Conservation (phyloP, 2,888 invertebrate species). For the Autographa pulchrina region DNA sequence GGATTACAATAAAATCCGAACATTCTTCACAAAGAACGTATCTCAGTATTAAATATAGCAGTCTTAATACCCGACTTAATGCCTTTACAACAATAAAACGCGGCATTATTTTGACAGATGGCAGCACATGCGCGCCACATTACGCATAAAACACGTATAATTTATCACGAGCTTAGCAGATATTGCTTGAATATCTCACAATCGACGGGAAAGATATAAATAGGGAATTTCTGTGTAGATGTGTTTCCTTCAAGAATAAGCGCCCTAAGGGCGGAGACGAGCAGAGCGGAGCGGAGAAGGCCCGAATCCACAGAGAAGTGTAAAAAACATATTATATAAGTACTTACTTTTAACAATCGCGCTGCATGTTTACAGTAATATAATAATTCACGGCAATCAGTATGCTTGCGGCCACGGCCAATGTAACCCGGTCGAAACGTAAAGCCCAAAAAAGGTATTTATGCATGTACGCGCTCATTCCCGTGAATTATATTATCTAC, state of each 20-base stretch:
- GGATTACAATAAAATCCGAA: background rate
- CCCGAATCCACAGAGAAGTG: too few relatives aligned
- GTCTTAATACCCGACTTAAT: background rate
- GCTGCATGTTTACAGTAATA: too few relatives aligned
- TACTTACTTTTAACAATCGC: too few relatives aligned
- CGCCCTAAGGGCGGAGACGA: background rate
- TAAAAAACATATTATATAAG: too few relatives aligned
- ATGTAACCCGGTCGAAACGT: too few relatives aligned
- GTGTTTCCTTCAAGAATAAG: slow-evolving; percentile 4
- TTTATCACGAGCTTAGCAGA: slow-evolving; percentile 18
- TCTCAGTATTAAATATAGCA: slow-evolving; percentile 4
- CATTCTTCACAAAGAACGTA: background rate
- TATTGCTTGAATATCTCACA: slow-evolving; percentile 32
- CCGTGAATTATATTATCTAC: too few relatives aligned
- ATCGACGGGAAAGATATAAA: slow-evolving; percentile 31
- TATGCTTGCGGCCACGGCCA: too few relatives aligned
- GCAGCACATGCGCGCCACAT: slow-evolving; percentile 12
- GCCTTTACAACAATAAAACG: slow-evolving; percentile 18
- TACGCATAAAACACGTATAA: slow-evolving; percentile 18
- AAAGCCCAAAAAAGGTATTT: too few relatives aligned
- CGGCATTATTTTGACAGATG: slow-evolving; percentile 16
- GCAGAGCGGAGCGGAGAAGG: too few relatives aligned
- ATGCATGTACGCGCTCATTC: too few relatives aligned
- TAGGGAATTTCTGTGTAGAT: slow-evolving; percentile 46
- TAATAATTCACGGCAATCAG: too few relatives aligned